Evolutionary conservation across 2,888 invertebrate genomes (phyloP).

Genomic region (Masnerella sp.): DNA sequence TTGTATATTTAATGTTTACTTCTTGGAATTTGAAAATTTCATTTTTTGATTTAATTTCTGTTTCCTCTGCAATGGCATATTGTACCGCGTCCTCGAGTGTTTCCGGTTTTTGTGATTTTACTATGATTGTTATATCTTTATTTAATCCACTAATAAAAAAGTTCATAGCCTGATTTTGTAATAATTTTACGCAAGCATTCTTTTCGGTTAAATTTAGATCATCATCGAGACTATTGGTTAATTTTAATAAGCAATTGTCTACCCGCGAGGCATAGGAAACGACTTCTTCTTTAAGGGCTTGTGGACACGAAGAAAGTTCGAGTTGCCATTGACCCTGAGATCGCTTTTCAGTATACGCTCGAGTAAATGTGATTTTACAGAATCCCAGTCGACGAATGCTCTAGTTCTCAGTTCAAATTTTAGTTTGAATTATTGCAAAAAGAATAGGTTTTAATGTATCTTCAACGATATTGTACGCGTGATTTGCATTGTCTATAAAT

Average conservation of each 20-base stretch:
- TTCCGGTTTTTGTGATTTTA: slow-evolving; percentile 66
- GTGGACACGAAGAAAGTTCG: slow-evolving; percentile 65
- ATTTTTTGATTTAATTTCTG: slow-evolving; percentile 61
- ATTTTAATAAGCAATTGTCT: slow-evolving; percentile 66
- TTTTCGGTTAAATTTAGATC: slow-evolving; percentile 47
- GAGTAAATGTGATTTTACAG: slow-evolving; percentile 52
- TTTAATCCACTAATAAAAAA: slow-evolving; percentile 67
- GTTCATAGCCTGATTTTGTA: slow-evolving; percentile 66
- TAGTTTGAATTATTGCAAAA: slow-evolving; percentile 61
- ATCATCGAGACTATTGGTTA: slow-evolving; percentile 63
- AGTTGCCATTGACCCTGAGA: slow-evolving; percentile 66
- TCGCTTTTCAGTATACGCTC: slow-evolving; percentile 37
- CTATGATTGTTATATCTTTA: slow-evolving; percentile 65
- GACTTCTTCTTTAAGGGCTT: slow-evolving; percentile 62
- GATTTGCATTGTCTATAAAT: slow-evolving; percentile 46
- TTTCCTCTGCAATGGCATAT: slow-evolving; percentile 65
- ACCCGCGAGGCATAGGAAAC: slow-evolving; percentile 63
- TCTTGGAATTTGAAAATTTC: slow-evolving; percentile 41
- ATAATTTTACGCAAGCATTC: slow-evolving; percentile 59
- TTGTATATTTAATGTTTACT: not conserved
- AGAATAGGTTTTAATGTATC: slow-evolving; percentile 40
- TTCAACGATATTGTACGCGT: slow-evolving; percentile 19
- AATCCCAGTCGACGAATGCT: slow-evolving; percentile 58
- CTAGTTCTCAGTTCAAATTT: slow-evolving; percentile 62
- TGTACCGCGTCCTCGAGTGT: slow-evolving; percentile 66